These are phyloP conservation scores for Euplexia lucipara DNA, from an alignment of 2,888 invertebrate genomes.

Conservation along the genomic window DNA sequence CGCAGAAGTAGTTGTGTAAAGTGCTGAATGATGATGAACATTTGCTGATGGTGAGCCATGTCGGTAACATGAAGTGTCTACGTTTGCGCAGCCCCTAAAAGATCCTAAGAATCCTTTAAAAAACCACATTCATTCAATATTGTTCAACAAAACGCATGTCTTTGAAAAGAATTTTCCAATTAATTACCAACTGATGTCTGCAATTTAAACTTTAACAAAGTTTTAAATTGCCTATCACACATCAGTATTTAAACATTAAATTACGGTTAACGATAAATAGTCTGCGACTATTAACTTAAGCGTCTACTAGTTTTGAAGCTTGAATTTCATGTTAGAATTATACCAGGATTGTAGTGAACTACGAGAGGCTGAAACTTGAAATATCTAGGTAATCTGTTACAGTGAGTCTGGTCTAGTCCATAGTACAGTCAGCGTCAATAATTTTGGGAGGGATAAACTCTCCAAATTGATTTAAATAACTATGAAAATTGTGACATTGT, in stretches of 20 bases:
- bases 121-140: slow-evolving; percentile 21
- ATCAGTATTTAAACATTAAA: slow-evolving; percentile 51
- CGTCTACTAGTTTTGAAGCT: slow-evolving; percentile 42
- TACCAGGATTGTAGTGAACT: slow-evolving; percentile 39
- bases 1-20: too few species aligned
- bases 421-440: too few species aligned
- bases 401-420: slow-evolving; percentile 23
- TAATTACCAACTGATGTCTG: slow-evolving; percentile 54
- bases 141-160: slow-evolving; percentile 13
- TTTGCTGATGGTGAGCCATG: too few species aligned
- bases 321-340: slow-evolving; percentile 48
- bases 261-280: slow-evolving; percentile 58
- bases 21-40: too few species aligned
- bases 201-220: slow-evolving; percentile 63
- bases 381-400: slow-evolving; percentile 48
- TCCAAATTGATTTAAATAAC: too few species aligned
- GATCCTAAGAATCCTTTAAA: too few species aligned
- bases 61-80: too few species aligned
- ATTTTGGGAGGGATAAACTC: too few species aligned
- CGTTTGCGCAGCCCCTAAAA: too few species aligned
- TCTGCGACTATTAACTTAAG: slow-evolving; percentile 51
- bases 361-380: slow-evolving; percentile 31
- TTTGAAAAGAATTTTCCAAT: slow-evolving; percentile 40
- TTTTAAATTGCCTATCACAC: slow-evolving; percentile 59
- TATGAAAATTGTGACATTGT: too few species aligned